phyloP scores from a whole-genome alignment of 2,113 vertebrate species.

The Thalassoma bifasciatum region DNA sequence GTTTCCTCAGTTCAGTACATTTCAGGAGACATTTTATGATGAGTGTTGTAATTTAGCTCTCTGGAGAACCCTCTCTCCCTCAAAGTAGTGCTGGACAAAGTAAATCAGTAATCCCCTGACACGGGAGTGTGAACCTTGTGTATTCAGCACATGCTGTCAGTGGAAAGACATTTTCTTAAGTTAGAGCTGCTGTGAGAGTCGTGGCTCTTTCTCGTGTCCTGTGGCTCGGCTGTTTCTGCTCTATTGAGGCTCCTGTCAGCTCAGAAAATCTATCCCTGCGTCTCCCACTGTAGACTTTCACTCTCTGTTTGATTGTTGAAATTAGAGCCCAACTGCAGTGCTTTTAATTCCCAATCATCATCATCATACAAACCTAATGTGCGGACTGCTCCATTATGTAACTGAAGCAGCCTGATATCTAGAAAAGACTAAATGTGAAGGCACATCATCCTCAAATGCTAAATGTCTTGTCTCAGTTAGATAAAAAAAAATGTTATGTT shows the following conservation, averaged over 20 bases:
- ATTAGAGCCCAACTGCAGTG: too few relatives aligned
- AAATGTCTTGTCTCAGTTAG: too few relatives aligned
- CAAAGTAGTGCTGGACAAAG: conserved; percentile 8
- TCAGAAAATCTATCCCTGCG: background rate
- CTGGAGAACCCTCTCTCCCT: background rate
- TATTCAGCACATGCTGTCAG: conserved; percentile 5
- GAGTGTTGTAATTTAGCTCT: conserved; percentile 20
- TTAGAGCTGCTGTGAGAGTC: conserved; percentile 17
- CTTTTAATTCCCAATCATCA: too few relatives aligned
- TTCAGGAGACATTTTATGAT: conserved; percentile 13
- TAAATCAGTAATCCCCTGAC: conserved; percentile 13
- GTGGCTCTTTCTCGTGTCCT: conserved; percentile 9
- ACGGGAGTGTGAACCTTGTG: conserved; percentile 17
- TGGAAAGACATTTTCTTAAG: conserved; percentile 10
- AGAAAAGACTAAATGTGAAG: too few relatives aligned
- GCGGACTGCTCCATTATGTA: too few relatives aligned
- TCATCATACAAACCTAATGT: too few relatives aligned
- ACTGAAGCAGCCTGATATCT: too few relatives aligned
- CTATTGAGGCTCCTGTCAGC: conserved; percentile 18
- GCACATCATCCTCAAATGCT: too few relatives aligned
- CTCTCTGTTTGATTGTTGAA: too few relatives aligned
- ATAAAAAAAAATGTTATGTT: too few relatives aligned
- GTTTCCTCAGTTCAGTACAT: background rate
- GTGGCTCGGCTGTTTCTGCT: background rate
- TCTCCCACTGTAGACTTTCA: too few relatives aligned